Evolutionary conservation across 2,888 invertebrate genomes (phyloP).

Genomic region (Heliconius hortense): DNA sequence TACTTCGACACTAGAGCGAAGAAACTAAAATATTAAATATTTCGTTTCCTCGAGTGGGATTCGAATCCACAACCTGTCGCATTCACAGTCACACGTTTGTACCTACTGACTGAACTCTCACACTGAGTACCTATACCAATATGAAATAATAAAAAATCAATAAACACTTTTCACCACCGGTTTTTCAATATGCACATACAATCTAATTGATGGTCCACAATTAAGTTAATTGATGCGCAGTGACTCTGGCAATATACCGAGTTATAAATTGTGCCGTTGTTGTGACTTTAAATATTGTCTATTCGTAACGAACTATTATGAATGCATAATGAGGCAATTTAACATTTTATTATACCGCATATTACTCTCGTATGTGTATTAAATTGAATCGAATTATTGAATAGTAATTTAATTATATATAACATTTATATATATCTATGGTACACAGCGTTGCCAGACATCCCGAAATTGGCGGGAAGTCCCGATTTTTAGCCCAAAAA

Average conservation of each 20-base stretch:
- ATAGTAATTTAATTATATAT: not conserved
- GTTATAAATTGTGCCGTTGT: slow-evolving; percentile 38
- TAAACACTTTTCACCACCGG: slow-evolving; percentile 25
- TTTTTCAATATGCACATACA: slow-evolving; percentile 32
- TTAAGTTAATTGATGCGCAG: slow-evolving; percentile 48
- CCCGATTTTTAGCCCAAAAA: too few relatives aligned
- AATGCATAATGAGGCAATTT: slow-evolving; percentile 28
- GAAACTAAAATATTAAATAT: too few relatives aligned
- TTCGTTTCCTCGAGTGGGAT: too few relatives aligned
- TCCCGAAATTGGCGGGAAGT: too few relatives aligned
- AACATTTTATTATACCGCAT: slow-evolving; percentile 25
- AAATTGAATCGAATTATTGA: too few relatives aligned
- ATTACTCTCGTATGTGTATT: not conserved
- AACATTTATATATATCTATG: not conserved
- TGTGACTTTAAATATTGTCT: slow-evolving; percentile 35
- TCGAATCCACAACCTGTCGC: too few relatives aligned
- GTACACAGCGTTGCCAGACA: too few relatives aligned
- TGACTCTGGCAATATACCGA: slow-evolving; percentile 44
- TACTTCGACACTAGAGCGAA: too few relatives aligned
- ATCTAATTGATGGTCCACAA: slow-evolving; percentile 43
- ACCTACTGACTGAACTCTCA: too few relatives aligned
- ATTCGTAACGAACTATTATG: slow-evolving; percentile 30
- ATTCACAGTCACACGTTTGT: too few relatives aligned
- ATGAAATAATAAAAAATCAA: slow-evolving; percentile 6
- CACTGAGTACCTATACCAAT: not conserved